These are phyloP conservation scores for Philypnodon macrostomus DNA, from an alignment of 2,797 vertebrate genomes.

Conservation along the genomic window DNA sequence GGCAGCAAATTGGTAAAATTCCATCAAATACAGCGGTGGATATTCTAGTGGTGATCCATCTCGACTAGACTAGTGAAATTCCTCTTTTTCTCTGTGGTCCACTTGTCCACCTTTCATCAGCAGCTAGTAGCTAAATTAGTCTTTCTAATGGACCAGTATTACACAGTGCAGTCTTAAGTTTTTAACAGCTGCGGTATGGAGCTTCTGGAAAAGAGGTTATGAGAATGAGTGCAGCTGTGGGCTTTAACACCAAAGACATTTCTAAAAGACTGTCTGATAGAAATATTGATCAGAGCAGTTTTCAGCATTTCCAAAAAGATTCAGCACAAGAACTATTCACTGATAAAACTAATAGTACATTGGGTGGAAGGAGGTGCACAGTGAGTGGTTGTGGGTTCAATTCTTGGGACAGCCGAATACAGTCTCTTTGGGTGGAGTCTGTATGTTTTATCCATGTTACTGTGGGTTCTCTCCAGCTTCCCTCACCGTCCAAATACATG, in stretches of 20 bases:
- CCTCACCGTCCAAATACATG: too few relatives aligned
- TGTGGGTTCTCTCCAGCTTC: too few relatives aligned
- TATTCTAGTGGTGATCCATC: too few relatives aligned
- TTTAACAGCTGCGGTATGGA: constrained; percentile 3
- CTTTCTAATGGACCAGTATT: constrained; percentile 5
- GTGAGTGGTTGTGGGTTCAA: too few relatives aligned
- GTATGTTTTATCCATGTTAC: too few relatives aligned
- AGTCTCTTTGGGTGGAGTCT: too few relatives aligned
- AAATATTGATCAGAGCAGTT: constrained; percentile 6
- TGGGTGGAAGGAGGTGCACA: too few relatives aligned
- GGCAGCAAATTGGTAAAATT: background rate
- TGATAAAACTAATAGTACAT: constrained; percentile 3
- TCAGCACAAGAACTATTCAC: constrained; percentile 2
- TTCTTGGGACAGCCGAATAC: too few relatives aligned
- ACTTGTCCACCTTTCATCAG: constrained; percentile 11
- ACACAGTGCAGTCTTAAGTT: background rate
- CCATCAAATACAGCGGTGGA: too few relatives aligned
- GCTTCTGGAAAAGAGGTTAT: constrained; percentile 6
- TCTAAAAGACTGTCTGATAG: constrained; percentile 1
- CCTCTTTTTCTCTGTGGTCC: constrained; percentile 1
- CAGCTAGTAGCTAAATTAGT: constrained; percentile 4
- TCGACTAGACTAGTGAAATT: background rate
- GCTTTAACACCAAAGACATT: constrained; percentile 2
- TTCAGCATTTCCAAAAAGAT: constrained; percentile 1
- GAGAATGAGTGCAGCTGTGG: constrained; percentile 11